Evolutionary conservation across 2,888 invertebrate genomes (phyloP).

Genomic region (Phyllotreta striolata): DNA sequence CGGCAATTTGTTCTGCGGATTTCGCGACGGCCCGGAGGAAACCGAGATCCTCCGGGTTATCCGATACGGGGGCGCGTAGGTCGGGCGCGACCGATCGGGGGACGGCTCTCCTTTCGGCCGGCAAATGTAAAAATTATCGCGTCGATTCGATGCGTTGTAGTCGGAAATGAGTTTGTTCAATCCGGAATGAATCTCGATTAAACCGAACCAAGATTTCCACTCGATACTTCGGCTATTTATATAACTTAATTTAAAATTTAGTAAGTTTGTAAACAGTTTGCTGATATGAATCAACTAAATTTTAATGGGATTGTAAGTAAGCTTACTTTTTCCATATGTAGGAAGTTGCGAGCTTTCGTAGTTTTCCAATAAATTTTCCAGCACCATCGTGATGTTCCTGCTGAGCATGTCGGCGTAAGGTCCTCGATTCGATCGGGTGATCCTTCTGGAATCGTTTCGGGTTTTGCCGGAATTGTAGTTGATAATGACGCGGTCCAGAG

Average conservation of each 20-base stretch:
- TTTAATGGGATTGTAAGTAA: background rate
- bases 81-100: too few species aligned
- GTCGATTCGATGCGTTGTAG: too few species aligned
- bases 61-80: too few species aligned
- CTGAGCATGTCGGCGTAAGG: conserved; percentile 64
- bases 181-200: too few species aligned
- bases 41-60: too few species aligned
- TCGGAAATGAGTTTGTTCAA: too few species aligned
- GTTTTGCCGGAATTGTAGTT: conserved; percentile 43
- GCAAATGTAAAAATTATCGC: too few species aligned
- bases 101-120: too few species aligned
- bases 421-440: conserved; percentile 38
- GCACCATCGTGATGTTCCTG: conserved; percentile 82
- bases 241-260: too few species aligned
- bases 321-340: conserved; percentile 83
- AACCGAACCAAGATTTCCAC: too few species aligned
- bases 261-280: too few species aligned
- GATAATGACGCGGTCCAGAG: conserved; percentile 47
- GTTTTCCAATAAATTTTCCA: conserved; percentile 87
- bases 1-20: background rate
- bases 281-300: conserved; percentile 1
- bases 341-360: conserved; percentile 91
- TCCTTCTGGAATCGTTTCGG: conserved; percentile 15
- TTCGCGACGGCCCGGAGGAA: background rate
- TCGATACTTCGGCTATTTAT: too few species aligned